A percentile compares a stretch with the other conserved stretches of the same genome.
These are phyloP conservation scores for Diadophis punctatus DNA, from an alignment of 2,113 vertebrate species.

Conservation along the genomic window DNA sequence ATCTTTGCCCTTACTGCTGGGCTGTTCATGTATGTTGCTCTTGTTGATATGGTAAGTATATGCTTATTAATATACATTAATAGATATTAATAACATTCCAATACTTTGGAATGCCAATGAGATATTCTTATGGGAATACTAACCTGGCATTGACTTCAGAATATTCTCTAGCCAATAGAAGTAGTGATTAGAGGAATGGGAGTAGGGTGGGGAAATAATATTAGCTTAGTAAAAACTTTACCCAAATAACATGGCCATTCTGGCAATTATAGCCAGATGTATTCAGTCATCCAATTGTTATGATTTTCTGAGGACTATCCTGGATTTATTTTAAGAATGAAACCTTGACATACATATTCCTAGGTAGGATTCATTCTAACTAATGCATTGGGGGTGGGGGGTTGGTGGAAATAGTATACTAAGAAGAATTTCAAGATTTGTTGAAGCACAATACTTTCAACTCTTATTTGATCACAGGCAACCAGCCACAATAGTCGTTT, in stretches of 20 bases:
- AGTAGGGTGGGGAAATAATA: background rate
- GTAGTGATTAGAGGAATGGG: background rate
- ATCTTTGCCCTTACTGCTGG: constrained; percentile 96
- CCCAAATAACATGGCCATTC: background rate
- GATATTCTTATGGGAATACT: background rate
- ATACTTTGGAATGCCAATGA: background rate
- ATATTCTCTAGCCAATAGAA: background rate
- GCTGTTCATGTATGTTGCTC: constrained; percentile 95
- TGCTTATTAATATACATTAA: background rate
- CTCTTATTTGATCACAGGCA: background rate
- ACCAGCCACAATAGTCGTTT: background rate
- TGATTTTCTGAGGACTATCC: background rate
- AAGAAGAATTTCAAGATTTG: background rate
- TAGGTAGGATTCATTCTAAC: background rate
- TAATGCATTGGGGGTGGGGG: background rate
- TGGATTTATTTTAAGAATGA: background rate
- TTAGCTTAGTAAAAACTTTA: background rate
- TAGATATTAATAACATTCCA: background rate
- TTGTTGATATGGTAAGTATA: constrained; percentile 96
- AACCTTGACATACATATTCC: background rate
- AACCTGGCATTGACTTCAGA: background rate
- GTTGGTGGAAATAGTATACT: background rate
- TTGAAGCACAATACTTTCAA: background rate
- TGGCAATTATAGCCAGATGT: background rate
- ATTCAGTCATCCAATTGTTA: background rate